Evolutionary conservation across 2,113 vertebrate genomes (phyloP).

Genomic region (Pseudorectes ferrugineus): DNA sequence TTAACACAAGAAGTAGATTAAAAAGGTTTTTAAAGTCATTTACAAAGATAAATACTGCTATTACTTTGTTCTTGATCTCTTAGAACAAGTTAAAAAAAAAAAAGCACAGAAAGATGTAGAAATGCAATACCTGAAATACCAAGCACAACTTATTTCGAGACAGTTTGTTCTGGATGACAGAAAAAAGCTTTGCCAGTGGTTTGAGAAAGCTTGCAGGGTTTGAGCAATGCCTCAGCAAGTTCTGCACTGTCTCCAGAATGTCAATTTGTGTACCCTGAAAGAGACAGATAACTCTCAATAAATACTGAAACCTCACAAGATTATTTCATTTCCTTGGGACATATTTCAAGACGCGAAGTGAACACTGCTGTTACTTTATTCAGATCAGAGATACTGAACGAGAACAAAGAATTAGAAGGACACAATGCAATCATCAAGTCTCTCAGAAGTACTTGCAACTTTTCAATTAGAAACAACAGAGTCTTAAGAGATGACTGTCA

Average conservation of each 20-base stretch:
- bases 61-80: not conserved
- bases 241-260: slow-evolving; percentile 90
- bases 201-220: slow-evolving; percentile 82
- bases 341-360: not conserved
- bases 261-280: slow-evolving; percentile 88
- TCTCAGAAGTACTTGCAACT: not conserved
- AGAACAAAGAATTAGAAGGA: not conserved
- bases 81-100: not conserved
- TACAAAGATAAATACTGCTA: not conserved
- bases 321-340: not conserved
- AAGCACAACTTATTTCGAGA: slow-evolving; percentile 84
- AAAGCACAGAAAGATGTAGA: not conserved
- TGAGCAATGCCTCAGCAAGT: slow-evolving; percentile 83
- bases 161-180: slow-evolving; percentile 83
- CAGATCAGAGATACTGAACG: not conserved
- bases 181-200: slow-evolving; percentile 89
- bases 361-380: not conserved
- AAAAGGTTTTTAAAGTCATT: not conserved
- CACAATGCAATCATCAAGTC: not conserved
- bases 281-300: not conserved
- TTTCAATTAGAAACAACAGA: not conserved
- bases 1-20: not conserved
- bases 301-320: not conserved
- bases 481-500: not conserved
- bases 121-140: slow-evolving; percentile 84